These are phyloP conservation scores for Eupithecia vulgata DNA, from an alignment of 2,888 invertebrate genomes.

Conservation along the genomic window DNA sequence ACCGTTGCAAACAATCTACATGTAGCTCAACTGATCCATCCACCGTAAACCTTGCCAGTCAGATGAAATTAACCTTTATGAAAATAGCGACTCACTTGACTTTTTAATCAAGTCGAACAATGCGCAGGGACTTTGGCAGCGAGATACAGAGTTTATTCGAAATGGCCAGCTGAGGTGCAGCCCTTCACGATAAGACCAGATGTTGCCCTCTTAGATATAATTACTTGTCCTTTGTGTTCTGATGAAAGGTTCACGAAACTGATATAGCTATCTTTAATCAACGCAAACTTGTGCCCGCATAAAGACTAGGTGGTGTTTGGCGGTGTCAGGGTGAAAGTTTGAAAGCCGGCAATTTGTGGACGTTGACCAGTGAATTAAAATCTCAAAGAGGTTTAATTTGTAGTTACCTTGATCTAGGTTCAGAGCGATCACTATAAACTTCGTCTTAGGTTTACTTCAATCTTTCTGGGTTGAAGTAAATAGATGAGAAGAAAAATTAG, in stretches of 20 bases:
- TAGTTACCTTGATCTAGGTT: not conserved
- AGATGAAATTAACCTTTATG: not conserved
- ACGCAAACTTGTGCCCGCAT: constrained; percentile 73
- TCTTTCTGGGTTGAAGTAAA: no score
- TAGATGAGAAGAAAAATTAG: not conserved
- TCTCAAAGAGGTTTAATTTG: not conserved
- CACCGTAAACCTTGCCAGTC: not conserved
- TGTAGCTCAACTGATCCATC: no score
- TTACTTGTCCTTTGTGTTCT: constrained; percentile 78
- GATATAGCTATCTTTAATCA: constrained; percentile 83
- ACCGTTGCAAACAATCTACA: no score
- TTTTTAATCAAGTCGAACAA: constrained; percentile 33
- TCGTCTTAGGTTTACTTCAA: no score
- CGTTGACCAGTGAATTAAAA: not conserved
- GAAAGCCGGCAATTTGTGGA: constrained; percentile 27
- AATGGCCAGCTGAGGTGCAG: constrained; percentile 70
- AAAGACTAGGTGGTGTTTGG: constrained; percentile 65
- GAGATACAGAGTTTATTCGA: constrained; percentile 27
- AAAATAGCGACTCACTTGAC: not conserved
- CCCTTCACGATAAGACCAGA: constrained; percentile 80
- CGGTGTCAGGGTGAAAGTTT: constrained; percentile 56
- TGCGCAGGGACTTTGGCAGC: constrained; percentile 3
- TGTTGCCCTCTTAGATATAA: constrained; percentile 75
- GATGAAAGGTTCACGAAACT: constrained; percentile 81
- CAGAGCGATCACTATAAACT: not conserved